phyloP scores from a whole-genome alignment of 2,113 vertebrate genomes.

The Corydoras sp. region DNA sequence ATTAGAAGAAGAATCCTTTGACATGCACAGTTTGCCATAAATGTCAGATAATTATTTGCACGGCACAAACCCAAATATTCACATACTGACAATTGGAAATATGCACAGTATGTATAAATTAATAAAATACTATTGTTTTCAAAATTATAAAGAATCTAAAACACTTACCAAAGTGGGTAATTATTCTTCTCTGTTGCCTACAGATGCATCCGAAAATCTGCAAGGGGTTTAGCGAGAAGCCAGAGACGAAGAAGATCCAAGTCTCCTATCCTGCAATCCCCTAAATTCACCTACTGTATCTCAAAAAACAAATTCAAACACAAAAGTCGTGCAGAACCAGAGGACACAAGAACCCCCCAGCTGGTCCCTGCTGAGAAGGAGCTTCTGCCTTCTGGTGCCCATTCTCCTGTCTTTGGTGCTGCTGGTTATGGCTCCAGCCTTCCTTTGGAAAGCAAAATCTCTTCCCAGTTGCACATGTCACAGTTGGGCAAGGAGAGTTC shows the following conservation, averaged over 20 bases:
- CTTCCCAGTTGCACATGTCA: slow-evolving; percentile 25
- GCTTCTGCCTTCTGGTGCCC: slow-evolving; percentile 43
- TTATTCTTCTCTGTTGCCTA: not conserved
- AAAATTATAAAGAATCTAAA: too few species aligned
- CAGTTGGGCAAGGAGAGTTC: slow-evolving; percentile 31
- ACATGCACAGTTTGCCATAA: too few species aligned
- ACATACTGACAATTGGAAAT: too few species aligned
- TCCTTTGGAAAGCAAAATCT: slow-evolving; percentile 45
- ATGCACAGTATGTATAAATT: too few species aligned
- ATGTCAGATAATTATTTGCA: too few species aligned
- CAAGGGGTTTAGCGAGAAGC: slow-evolving; percentile 73
- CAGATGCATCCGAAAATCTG: slow-evolving; percentile 81
- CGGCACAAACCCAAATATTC: too few species aligned
- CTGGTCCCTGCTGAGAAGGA: slow-evolving; percentile 61
- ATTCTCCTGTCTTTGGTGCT: slow-evolving; percentile 53
- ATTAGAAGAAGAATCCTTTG: too few species aligned
- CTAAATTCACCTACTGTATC: slow-evolving; percentile 91
- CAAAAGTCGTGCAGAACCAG: slow-evolving; percentile 65
- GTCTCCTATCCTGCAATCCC: slow-evolving; percentile 90
- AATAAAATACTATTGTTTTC: too few species aligned
- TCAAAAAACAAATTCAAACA: slow-evolving; percentile 66
- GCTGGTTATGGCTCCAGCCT: slow-evolving; percentile 51
- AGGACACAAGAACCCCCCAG: slow-evolving; percentile 50
- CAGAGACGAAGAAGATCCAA: slow-evolving; percentile 88
- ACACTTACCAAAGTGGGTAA: too few species aligned